Percentiles rank a stretch among this genome's conserved stretches.
Evolutionary conservation across 1,140 invertebrate genomes (phyloP).

Genomic region (Hetaerina americana): DNA sequence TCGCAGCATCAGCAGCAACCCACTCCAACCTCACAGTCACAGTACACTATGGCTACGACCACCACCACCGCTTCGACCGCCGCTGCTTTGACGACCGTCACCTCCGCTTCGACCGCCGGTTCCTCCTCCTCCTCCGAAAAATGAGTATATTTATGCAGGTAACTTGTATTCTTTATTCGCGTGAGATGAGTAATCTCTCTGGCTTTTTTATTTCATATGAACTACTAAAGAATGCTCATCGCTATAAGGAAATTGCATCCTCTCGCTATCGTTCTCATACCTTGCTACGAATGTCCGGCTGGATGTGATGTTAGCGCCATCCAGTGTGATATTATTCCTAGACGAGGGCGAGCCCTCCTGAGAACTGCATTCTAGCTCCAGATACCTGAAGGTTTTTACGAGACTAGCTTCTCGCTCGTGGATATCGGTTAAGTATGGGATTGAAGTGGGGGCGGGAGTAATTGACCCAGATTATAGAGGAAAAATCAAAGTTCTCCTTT

Average conservation of each 20-base stretch:
- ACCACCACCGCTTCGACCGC: too few species aligned
- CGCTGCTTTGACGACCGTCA: too few species aligned
- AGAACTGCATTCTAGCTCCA: background rate
- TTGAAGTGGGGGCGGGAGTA: conserved; percentile 53
- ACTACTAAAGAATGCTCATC: background rate
- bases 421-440: background rate
- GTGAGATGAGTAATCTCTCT: too few species aligned
- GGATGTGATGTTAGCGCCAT: background rate
- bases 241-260: background rate
- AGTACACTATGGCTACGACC: too few species aligned
- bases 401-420: background rate
- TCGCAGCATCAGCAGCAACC: too few species aligned
- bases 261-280: background rate
- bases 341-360: background rate
- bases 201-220: background rate
- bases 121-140: too few species aligned
- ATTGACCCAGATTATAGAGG: conserved; percentile 90
- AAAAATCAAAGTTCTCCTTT: conserved; percentile 84
- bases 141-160: too few species aligned
- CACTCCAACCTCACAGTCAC: too few species aligned
- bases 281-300: background rate
- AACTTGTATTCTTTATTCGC: too few species aligned
- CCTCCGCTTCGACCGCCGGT: too few species aligned
- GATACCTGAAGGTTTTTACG: background rate
- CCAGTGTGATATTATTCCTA: background rate